Evolutionary conservation across 2,888 invertebrate genomes (phyloP), one percentile per base, ranked within the genome.

Genomic region (Hyalella azteca): DNA sequence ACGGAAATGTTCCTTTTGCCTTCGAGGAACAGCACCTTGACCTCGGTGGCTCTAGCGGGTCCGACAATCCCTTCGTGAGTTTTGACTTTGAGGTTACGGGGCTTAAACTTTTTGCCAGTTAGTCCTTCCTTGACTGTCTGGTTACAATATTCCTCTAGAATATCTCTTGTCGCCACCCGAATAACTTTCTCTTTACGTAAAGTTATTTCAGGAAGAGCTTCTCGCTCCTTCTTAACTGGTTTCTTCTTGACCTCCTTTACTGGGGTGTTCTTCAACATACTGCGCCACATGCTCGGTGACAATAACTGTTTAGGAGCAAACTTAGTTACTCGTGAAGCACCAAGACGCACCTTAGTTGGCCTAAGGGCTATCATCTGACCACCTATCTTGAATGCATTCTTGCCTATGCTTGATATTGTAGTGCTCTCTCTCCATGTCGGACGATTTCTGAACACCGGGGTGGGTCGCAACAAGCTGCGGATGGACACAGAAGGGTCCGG

Each of bases 331-430:
- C 5, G 45, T n/a, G n/a, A n/a, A 49, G n/a, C 79, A 36, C 22
- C 9, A 26, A 40, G 29, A 19, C 15, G 22, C 26, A 49, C 5
- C 7, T 13, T 32, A 9, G 49, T 73, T 48, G n/a, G 76, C 26
- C 36, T 66, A 22, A 66, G 79, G 54, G 48, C 78, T 77, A 82
- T 79, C 48, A 80, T 66, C 45, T 82, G 73, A 9, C 82, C 80
- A 11, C 82, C 82, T 5, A 82, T 73, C 36, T 48, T 82, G 48
- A 82, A 82, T 4, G 77, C 79, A 26, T 60, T 78, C 77, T 79
- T 82, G n/a, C 80, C 77, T 11, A 79, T 79, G 19, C 78, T 41
- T 29, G 41, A 29, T 48, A 13, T 26, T n/a, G 48, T 73, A 54
- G 15, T 81, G 77, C 45, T 78, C 60, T 39, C 60, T 75, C 66